A percentile compares a stretch with the other conserved stretches of the same genome.
Conservation (phyloP, 1,140 invertebrate species). For the Pseudomyrmex cubaensis region DNA sequence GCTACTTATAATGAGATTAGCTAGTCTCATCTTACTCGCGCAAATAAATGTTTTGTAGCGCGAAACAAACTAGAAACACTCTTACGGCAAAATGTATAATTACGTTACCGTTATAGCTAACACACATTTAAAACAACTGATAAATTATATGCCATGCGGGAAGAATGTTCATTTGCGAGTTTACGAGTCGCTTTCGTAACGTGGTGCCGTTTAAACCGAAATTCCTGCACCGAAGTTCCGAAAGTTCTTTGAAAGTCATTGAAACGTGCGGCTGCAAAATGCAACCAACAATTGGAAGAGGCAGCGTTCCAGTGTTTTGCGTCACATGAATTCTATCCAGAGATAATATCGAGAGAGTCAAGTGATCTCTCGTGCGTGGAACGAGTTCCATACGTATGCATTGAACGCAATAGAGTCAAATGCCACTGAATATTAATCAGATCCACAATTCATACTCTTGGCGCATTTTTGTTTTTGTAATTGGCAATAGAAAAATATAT, state of each 20-base stretch:
- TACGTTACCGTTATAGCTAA: background rate
- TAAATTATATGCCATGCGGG: background rate
- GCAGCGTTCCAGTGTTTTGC: background rate
- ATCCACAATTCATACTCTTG: background rate
- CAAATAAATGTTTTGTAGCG: constrained; percentile 29
- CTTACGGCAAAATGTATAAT: background rate
- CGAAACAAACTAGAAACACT: constrained; percentile 7
- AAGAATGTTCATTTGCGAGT: background rate
- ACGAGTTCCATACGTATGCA: background rate
- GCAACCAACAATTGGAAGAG: constrained; percentile 10
- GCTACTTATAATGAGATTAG: constrained; percentile 10
- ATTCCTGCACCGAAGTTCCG: background rate
- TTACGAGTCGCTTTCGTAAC: background rate
- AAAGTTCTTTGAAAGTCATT: background rate
- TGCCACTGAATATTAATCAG: background rate
- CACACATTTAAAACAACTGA: no score
- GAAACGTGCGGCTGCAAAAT: background rate
- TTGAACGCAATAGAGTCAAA: background rate
- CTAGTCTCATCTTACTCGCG: background rate
- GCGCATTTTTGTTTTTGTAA: constrained; percentile 1
- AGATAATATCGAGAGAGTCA: constrained; percentile 1
- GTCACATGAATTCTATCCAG: constrained; percentile 3
- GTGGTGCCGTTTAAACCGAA: background rate
- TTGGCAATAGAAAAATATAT: background rate
- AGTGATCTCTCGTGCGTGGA: background rate